phyloP scores from a whole-genome alignment of 2,797 vertebrate species.

The Pseudocheirus occidentalis region DNA sequence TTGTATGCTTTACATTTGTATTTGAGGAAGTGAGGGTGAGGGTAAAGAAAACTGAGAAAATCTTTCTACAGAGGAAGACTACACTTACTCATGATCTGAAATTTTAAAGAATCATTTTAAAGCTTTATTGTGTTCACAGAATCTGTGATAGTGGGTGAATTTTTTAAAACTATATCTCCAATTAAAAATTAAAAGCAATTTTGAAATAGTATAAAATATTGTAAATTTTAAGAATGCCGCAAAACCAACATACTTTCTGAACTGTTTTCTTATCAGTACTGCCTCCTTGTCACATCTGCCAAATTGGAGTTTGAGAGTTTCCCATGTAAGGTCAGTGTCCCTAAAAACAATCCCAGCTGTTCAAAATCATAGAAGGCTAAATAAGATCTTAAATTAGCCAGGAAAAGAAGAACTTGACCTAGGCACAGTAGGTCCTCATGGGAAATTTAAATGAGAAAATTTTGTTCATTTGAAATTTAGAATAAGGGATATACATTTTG shows the following conservation, averaged over 20 bases:
- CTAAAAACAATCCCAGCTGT: not conserved
- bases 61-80: slow-evolving; percentile 21
- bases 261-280: not conserved
- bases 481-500: not conserved
- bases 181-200: slow-evolving; percentile 22
- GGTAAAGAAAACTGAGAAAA: slow-evolving; percentile 36
- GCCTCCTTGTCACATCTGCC: not conserved
- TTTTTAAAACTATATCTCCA: not conserved
- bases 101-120: slow-evolving; percentile 28
- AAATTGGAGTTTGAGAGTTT: not conserved
- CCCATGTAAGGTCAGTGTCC: not conserved
- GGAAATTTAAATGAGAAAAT: slow-evolving; percentile 1
- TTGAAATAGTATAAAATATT: slow-evolving; percentile 39
- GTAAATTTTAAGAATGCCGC: not conserved
- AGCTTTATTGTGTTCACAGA: slow-evolving; percentile 30
- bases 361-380: not conserved
- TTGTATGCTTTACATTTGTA: slow-evolving; percentile 24
- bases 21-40: not conserved
- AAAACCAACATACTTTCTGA: not conserved
- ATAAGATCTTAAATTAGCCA: not conserved
- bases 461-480: not conserved
- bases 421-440: not conserved
- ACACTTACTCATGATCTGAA: slow-evolving; percentile 33
- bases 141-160: not conserved
- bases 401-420: not conserved